Evolutionary conservation across 2,888 invertebrate species (phyloP).

Genomic region (Stomorhina lunata): DNA sequence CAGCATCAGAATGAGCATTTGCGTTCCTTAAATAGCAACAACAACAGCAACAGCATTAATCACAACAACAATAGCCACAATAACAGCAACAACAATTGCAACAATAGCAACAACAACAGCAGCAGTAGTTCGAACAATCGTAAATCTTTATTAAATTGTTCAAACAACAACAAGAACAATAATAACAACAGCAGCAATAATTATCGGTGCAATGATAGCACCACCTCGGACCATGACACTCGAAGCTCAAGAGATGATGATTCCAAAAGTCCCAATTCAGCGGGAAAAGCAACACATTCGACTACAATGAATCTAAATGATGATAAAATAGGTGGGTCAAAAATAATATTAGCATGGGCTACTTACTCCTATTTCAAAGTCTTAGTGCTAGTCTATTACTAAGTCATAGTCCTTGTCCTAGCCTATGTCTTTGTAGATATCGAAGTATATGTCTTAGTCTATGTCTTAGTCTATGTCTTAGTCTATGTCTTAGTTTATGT

Average conservation of each 20-base stretch:
- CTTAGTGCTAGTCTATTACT: no score
- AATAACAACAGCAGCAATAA: conserved; percentile 58
- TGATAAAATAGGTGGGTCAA: conserved; percentile 77
- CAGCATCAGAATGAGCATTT: conserved; percentile 65
- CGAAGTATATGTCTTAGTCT: no score
- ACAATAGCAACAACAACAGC: conserved; percentile 58
- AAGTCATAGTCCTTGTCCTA: no score
- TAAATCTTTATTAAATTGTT: conserved; percentile 49
- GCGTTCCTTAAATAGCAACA: conserved; percentile 62
- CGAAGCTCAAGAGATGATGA: conserved; percentile 79
- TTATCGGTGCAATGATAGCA: conserved; percentile 73
- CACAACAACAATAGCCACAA: conserved; percentile 54
- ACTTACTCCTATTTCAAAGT: no score
- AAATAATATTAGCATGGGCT: background rate
- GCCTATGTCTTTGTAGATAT: no score
- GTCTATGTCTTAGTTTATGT: no score
- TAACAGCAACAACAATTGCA: conserved; percentile 55
- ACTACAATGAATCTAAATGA: conserved; percentile 61
- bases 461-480: no score
- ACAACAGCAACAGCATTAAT: conserved; percentile 49
- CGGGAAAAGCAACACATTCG: conserved; percentile 71
- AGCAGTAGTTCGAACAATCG: conserved; percentile 68
- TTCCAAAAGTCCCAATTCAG: conserved; percentile 79
- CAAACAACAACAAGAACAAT: conserved; percentile 44
- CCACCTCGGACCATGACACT: conserved; percentile 78